These are phyloP conservation scores for Mantis religiosa DNA, from an alignment of 2,888 invertebrate genomes.

Conservation along the genomic window DNA sequence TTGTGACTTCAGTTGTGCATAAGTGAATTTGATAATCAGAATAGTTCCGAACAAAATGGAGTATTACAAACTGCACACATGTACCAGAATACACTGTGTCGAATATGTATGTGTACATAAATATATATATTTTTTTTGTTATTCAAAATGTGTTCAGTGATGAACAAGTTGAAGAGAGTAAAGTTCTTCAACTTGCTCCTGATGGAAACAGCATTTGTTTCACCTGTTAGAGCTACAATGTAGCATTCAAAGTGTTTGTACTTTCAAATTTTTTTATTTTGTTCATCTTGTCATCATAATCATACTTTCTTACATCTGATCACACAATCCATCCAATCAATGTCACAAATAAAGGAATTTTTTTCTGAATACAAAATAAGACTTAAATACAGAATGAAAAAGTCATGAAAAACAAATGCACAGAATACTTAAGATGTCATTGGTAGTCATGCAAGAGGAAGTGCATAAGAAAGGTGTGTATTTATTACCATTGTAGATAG, in stretches of 20 bases:
- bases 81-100: neutral
- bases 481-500: neutral
- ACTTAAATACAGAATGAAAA: neutral
- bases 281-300: neutral
- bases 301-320: neutral
- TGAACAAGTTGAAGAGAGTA: constrained; percentile 1
- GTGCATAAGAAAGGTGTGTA: neutral
- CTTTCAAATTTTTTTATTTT: neutral
- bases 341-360: neutral
- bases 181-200: neutral
- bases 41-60: neutral
- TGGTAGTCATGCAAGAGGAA: neutral
- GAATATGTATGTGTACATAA: neutral
- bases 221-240: neutral
- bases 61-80: neutral
- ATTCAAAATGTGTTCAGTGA: constrained; percentile 2
- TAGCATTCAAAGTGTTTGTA: neutral
- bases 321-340: neutral
- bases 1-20: neutral
- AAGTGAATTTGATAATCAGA: neutral
- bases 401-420: neutral
- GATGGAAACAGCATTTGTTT: neutral
- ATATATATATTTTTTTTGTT: constrained; percentile 1
- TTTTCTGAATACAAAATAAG: neutral
- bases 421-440: neutral